These are phyloP conservation scores for Xylocopa sonorina DNA, from an alignment of 1,140 invertebrate species.

Conservation along the genomic window DNA sequence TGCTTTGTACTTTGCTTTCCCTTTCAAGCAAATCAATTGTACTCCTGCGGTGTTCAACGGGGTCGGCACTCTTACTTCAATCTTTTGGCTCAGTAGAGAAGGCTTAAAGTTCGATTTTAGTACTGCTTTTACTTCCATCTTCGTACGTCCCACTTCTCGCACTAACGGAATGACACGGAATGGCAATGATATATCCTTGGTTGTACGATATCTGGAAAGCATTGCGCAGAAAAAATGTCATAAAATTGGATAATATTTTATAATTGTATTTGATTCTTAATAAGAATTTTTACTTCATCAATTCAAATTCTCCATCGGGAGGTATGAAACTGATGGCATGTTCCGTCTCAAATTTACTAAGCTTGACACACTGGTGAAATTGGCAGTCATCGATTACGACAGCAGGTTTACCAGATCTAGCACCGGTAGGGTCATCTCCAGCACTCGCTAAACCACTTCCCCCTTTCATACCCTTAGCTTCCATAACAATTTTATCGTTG, in stretches of 20 bases:
- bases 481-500: conserved; percentile 99
- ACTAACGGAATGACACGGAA: conserved; percentile 99
- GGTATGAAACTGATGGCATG: conserved; percentile 99
- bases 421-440: conserved; percentile 91
- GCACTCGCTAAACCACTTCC: conserved; percentile 84
- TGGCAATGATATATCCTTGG: conserved; percentile 99
- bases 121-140: conserved; percentile 99
- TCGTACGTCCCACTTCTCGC: conserved; percentile 97
- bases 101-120: conserved; percentile 99
- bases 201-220: conserved; percentile 94
- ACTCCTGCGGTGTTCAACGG: conserved; percentile 99
- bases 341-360: conserved; percentile 99
- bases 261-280: neutral
- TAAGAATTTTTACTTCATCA: conserved; percentile 92
- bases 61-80: conserved; percentile 99
- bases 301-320: conserved; percentile 99
- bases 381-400: conserved; percentile 99
- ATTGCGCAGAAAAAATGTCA: neutral
- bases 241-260: neutral
- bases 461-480: conserved; percentile 94
- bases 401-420: conserved; percentile 94
- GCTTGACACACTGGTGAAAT: conserved; percentile 99
- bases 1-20: conserved; percentile 99
- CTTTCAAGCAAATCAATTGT: conserved; percentile 99
- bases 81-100: conserved; percentile 98